Evolutionary conservation across 1,140 invertebrate species (phyloP), one percentile per base, ranked within the genome.

Genomic region (Ips nitidus): DNA sequence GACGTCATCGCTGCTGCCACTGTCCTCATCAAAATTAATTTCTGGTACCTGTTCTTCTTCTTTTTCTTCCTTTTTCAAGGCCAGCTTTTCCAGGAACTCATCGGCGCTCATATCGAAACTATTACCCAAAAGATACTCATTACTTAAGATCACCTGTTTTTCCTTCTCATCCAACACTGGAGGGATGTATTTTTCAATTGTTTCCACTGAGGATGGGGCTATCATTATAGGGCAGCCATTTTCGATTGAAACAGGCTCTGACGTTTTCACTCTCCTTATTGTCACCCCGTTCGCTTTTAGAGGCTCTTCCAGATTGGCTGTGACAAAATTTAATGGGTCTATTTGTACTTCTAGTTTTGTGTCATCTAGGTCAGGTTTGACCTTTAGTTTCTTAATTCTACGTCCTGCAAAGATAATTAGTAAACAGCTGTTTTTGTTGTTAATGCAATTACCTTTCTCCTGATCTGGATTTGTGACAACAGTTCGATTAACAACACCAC

Each of bases 61-160:
- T 1, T 52, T 5, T 3, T 52, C 56, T 2, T 66, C 59, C 39
- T 50, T 36, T 38, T 60, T 66, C 41, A 66, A 36, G 3, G 42
- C 69, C 41, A 64, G 62, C 66, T 62, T 71, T 56, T 66, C 47
- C 3, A 71, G 41, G 57, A 71, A 71, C 42, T 71, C 69, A n/a
- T 71, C 69, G 3, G 69, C 62, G 50, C 50, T 52, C 52, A 71
- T 55, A 61, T 71, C 69, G 66, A 71, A 71, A 61, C 42, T 61
- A 55, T 71, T 71, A 5, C 53, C 69, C 3, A 71, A 57, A 22
- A 71, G 52, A 55, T 71, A 71, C 41, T 71, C 69, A 56, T 71
- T 66, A 47, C 69, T 71, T 42, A 71, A 62, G 3, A 66, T 56
- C 1, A 71, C 64, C 55, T 71, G 41, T 38, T 66, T 66, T 40